Conservation (phyloP, 2,797 vertebrate species). For the Hirundo rustica region DNA sequence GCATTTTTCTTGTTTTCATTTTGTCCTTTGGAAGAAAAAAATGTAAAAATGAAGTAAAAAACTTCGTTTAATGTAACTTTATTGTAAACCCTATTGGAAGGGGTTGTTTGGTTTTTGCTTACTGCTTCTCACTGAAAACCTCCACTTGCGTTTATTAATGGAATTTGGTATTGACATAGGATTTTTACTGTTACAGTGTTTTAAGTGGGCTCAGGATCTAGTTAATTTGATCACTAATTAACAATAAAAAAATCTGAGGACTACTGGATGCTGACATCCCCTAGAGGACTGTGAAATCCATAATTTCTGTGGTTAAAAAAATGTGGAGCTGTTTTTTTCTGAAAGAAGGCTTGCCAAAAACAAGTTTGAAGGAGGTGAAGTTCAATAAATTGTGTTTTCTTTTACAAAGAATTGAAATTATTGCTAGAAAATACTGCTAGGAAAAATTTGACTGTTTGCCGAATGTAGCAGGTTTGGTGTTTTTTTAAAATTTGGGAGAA, state of each 20-base stretch:
- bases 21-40: neutral
- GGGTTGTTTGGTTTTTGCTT: neutral
- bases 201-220: neutral
- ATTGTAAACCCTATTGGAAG: neutral
- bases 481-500: rapidly evolving
- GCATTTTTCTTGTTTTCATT: neutral
- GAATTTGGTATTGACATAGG: neutral
- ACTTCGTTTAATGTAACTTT: neutral
- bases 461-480: neutral
- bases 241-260: neutral
- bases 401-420: neutral
- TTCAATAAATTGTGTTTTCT: neutral
- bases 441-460: neutral
- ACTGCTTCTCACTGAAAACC: neutral
- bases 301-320: neutral
- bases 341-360: neutral
- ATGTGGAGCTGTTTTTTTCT: neutral
- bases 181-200: neutral
- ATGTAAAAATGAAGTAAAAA: neutral
- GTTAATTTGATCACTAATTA: neutral
- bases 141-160: neutral
- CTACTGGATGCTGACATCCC: neutral
- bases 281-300: neutral
- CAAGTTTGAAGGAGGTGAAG: neutral
- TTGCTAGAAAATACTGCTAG: neutral